Evolutionary conservation across 1,140 invertebrate species (phyloP), one percentile per base, ranked within the genome.

Genomic region (Zaprionus africanus): DNA sequence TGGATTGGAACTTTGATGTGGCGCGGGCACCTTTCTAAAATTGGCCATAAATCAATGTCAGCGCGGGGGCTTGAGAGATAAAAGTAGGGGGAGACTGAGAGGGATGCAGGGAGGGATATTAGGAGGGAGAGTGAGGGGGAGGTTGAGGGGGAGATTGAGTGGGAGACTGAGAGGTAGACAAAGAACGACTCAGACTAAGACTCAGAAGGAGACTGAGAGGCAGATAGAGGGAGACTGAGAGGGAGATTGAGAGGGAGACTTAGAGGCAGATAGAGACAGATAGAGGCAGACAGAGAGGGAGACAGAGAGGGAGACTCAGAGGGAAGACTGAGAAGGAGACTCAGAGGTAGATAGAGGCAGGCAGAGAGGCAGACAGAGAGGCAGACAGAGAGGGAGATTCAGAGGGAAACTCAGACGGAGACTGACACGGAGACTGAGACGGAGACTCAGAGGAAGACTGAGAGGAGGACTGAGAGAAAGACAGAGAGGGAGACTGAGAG

Each of bases 11-110:
- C 36, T 38, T 43, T 43, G 41, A 46, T 17, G 6, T 9, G 41
- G n/a, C n/a, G 41, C n/a, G 41, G n/a, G n/a, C 41, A 46, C 78
- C 28, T 85, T 87, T 87, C 84, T 76, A 76, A 71, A 76, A 65
- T 11, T 59, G 68, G 58, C 38, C 53, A 49, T 56, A 28, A 56
- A 56, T 28, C 26, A 56, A 56, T 28, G 24, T 31, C 6, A 46
- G 38, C 15, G 13, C 36, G 36, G 36, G 34, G 13, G 36, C 13
- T 5, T 7, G 0, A 15, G 12, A 38, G 0, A n/a, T 3, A 46
- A 43, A 43, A 5, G n/a, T 0, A 34, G 9, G 9, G 13, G 15
- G 7, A 15, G 51, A 26, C 4, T 9, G n/a, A 46, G n/a, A 17
- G 41, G n/a, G 6, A 6, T n/a, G 0, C 0, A 46, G n/a, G 9